Base-by-base conservation (phyloP, 1,140 invertebrate species). In the Asbolus verrucosus region DNA sequence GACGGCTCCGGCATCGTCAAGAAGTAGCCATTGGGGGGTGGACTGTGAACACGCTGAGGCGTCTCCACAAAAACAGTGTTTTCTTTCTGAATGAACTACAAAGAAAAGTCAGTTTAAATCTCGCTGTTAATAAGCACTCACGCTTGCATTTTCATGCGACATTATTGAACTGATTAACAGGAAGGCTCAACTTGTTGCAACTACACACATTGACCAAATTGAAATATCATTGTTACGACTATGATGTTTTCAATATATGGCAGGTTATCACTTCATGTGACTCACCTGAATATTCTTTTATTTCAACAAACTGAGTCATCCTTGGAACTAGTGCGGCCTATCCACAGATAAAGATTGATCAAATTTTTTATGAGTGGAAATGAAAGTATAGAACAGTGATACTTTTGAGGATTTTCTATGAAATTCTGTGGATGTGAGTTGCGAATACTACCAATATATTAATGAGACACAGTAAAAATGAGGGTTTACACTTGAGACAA, bases 61-160 rank as follows among this genome's bases (percentile, higher is more conserved):
- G 75, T 71, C 39, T 76, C 75, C 60, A 75, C 21, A 13, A 68
- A 75, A 14, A 75, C 65, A 31, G 71, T 75, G 19, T 75, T 75
- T 8, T 71, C 71, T 21, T 75, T 75, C 59, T 76, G 69, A 43
- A 76, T 38, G 50, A 76, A 66, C 75, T 76, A 66, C 13, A 68
- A 59, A 68, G 24, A 67, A 11, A 67, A 0, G 8, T 50, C 16
- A 50, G 38, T 59, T 33, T 65, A 50, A 36, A 36, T 36, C 5
- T 21, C 9, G 9, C 43, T 0, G 21, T 14, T 13, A 14, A 6
- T 41, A 16, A 6, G 3, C 9, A 21, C 6, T 63, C 24, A 31
- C 31, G 6, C n/a, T 19, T 33, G 27, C 27, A 6, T 33, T 19
- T 13, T 38, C 36, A 21, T 62, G 27, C 31, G 38, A 62, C 38